Evolutionary conservation across 2,888 invertebrate species (phyloP), one percentile per base, ranked within the genome.

Genomic region (Oasisia sp.): DNA sequence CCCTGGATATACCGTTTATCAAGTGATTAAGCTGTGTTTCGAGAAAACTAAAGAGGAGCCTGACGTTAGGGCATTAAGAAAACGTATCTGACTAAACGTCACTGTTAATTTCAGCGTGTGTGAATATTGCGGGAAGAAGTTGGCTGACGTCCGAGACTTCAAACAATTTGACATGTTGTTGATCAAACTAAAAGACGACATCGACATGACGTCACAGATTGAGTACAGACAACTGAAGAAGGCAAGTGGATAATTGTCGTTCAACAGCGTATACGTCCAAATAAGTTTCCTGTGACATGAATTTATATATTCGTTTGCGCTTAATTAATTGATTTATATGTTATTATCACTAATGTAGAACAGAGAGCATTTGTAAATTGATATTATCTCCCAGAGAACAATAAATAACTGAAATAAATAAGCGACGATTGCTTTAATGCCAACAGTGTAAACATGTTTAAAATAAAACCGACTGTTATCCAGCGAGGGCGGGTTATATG

Each of bases 121-220:
- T 74, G 74, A 74, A 27, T 27, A 74, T 27, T 74, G 74, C 74
- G 74, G 27, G 74, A 74, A 74, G 74, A 74, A 74, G 7, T 19
- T 74, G n/a, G 14, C 74, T n/a, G 74, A 74, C n/a, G 74, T 74
- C 27, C 74, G 74, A 7, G 74, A 74, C 74, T 74, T 74, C 27
- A 74, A 74, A 74, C 74, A 74, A n/a, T 74, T 74, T 74, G 74
- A 74, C 74, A 74, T 74, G 74, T 74, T 74, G 74, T 74, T 74
- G 74, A 74, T 27, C 27, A 74, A 27, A 27, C 74, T 74, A 27
- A 74, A 74, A 2, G 74, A 74, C 27, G 27, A 74, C 27, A 74
- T 7, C 27, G 19, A 74, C 7, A 74, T 74, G n/a, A 74, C 19
- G 74, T 74, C 74, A 74, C 74, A 74, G 74, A 27, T n/a, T 27